phyloP scores from a whole-genome alignment of 1,140 invertebrate genomes.

The Drosophila dunni region DNA sequence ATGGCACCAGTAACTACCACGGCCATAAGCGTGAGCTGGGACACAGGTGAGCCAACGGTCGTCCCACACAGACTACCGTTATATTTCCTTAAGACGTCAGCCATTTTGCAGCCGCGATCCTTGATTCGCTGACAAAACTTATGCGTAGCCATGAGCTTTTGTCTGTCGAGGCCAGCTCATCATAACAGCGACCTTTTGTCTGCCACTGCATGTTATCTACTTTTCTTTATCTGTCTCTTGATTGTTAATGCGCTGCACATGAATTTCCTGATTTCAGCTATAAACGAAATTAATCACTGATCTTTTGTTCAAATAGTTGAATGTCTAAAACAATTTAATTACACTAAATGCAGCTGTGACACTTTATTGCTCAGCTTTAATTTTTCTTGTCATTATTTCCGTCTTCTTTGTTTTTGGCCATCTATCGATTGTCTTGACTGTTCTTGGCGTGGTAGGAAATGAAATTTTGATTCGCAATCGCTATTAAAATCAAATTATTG shows the following conservation, averaged over 20 bases:
- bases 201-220: neutral
- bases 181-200: neutral
- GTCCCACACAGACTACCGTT: neutral
- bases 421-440: no score
- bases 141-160: slow-evolving; percentile 10
- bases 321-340: neutral
- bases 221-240: neutral
- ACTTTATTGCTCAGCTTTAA: no score
- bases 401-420: no score
- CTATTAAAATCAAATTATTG: neutral
- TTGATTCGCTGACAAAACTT: neutral
- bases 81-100: neutral
- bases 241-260: neutral
- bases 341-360: no score
- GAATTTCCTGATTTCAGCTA: neutral
- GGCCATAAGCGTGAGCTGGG: slow-evolving; percentile 76
- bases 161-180: neutral
- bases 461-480: no score
- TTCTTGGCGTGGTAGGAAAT: no score
- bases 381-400: no score
- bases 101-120: neutral
- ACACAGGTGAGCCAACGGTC: slow-evolving; percentile 69
- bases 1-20: slow-evolving; percentile 46
- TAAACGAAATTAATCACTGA: neutral
- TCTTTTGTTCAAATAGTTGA: neutral